Conservation (phyloP, 2,113 vertebrate genomes). For the Mus spicilegus region DNA sequence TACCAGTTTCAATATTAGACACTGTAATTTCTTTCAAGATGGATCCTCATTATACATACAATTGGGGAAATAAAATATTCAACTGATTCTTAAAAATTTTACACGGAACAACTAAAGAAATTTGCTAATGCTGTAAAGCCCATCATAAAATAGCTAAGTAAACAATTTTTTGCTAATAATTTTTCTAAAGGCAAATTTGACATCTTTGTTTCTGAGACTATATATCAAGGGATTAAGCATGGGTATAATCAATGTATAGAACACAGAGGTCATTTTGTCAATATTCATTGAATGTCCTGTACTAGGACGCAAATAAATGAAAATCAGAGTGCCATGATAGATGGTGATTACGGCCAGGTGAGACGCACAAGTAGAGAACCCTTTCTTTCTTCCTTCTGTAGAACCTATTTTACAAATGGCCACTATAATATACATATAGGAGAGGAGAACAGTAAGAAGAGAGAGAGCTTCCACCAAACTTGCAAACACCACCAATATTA, state of each 20-base stretch:
- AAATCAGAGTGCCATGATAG: slow-evolving; percentile 59
- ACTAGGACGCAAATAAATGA: slow-evolving; percentile 54
- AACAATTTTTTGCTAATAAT: neutral
- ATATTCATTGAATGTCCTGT: neutral
- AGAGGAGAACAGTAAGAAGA: neutral
- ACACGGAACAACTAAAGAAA: neutral
- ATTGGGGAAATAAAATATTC: neutral
- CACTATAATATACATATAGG: neutral
- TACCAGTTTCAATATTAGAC: neutral
- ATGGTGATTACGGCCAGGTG: slow-evolving; percentile 56
- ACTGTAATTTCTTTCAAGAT: neutral
- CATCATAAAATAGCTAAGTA: neutral
- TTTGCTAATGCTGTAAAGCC: neutral
- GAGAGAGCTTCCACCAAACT: neutral
- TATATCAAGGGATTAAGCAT: slow-evolving; percentile 77
- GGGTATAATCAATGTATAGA: slow-evolving; percentile 56
- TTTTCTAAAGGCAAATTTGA: slow-evolving; percentile 43
- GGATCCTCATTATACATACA: neutral
- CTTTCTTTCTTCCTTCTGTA: slow-evolving; percentile 42
- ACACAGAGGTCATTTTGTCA: slow-evolving; percentile 65
- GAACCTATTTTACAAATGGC: neutral
- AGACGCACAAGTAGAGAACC: slow-evolving; percentile 72
- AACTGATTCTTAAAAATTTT: neutral
- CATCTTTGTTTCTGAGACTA: slow-evolving; percentile 69
- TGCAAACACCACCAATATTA: neutral